Evolutionary conservation across 2,797 vertebrate species (phyloP).

Genomic region (Sternotherus odoratus): DNA sequence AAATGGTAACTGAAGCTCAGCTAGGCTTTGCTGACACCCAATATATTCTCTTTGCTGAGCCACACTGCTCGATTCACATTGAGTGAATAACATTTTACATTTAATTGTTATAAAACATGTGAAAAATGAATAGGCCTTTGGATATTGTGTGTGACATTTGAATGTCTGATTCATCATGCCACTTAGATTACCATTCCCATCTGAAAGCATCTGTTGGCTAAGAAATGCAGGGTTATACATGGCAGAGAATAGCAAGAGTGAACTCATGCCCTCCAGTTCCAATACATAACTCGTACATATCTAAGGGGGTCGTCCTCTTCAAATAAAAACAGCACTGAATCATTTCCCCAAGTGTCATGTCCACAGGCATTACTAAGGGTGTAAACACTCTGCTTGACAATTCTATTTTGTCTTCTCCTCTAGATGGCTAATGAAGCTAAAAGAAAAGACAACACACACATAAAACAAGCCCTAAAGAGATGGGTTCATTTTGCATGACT

Average conservation of each 20-base stretch:
- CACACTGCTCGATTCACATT: neutral
- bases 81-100: neutral
- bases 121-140: neutral
- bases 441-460: neutral
- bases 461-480: neutral
- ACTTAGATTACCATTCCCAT: constrained; percentile 17
- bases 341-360: constrained; percentile 15
- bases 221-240: constrained; percentile 30
- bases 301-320: constrained; percentile 15
- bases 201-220: constrained; percentile 44
- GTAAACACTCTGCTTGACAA: constrained; percentile 20
- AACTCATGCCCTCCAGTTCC: constrained; percentile 32
- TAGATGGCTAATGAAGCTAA: constrained; percentile 29
- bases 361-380: neutral
- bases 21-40: neutral
- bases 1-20: neutral
- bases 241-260: constrained; percentile 32
- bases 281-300: neutral
- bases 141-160: neutral
- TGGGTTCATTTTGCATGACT: constrained; percentile 3
- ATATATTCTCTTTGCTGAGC: neutral
- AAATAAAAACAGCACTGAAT: constrained; percentile 56
- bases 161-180: neutral
- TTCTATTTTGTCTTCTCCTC: neutral
- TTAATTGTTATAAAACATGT: neutral